phyloP scores from a whole-genome alignment of 1,140 invertebrate species.

The Drosophila punjabiensis region DNA sequence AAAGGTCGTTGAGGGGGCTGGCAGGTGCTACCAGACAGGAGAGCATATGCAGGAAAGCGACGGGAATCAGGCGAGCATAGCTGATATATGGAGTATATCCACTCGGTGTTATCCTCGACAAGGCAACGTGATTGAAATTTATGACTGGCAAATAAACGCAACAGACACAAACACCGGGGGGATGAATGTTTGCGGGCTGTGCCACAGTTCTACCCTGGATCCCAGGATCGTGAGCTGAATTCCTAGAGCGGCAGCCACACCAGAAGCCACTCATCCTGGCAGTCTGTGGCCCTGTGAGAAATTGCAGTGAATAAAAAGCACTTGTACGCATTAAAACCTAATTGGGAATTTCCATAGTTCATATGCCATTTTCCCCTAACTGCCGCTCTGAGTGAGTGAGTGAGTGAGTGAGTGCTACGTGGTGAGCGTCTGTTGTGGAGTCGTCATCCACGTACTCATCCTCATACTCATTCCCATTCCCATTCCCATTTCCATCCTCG shows the following conservation, averaged over 20 bases:
- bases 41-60: constrained; percentile 58
- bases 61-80: constrained; percentile 52
- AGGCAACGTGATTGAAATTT: constrained; percentile 84
- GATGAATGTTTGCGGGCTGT: constrained; percentile 6
- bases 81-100: constrained; percentile 70
- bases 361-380: constrained; percentile 77
- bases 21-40: constrained; percentile 40
- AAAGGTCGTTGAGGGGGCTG: constrained; percentile 33
- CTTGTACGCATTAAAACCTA: constrained; percentile 83
- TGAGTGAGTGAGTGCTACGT: constrained; percentile 36
- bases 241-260: constrained; percentile 4
- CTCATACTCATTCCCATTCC: not conserved
- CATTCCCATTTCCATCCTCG: not conserved
- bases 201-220: constrained; percentile 16
- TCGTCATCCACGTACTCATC: constrained; percentile 1
- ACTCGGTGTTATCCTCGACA: constrained; percentile 78
- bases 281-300: constrained; percentile 60
- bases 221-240: constrained; percentile 71
- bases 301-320: constrained; percentile 83
- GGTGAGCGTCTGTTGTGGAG: constrained; percentile 17
- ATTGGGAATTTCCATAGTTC: constrained; percentile 84
- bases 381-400: constrained; percentile 19
- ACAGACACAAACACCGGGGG: constrained; percentile 42
- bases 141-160: constrained; percentile 79
- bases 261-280: constrained; percentile 3